Evolutionary conservation across 2,888 invertebrate genomes (phyloP), one percentile per base, ranked within the genome.

Genomic region (Argyresthia goedartella): DNA sequence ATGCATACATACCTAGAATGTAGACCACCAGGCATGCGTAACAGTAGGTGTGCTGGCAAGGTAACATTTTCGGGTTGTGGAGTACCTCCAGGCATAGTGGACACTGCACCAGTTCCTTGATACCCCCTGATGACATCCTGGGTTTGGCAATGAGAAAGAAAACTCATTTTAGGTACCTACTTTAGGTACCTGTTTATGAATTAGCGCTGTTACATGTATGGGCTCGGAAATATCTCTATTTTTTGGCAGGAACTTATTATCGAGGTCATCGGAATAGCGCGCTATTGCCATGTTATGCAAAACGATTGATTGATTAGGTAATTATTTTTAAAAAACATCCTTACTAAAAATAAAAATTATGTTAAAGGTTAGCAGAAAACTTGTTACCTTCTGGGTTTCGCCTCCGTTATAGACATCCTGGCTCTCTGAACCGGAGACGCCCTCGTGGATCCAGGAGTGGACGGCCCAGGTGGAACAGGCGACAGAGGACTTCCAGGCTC

Each of bases 1-100:
- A 6, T 39, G 1, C 8, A 8, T 48, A 53, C 63, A 53, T 54
- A 74, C 87, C 80, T 54, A 70, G 72, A 43, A 80, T 70, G 59
- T 87, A 87, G 47, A 80, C 81, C 55, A 86, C 81, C 34, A 92
- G 72, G 59, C 92, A 92, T 1, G 80, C 72, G 53, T 87, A 69
- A 56, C 92, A 92, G 67, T 91, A 91, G 1, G 91, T 91, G 63
- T 92, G 91, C 60, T 91, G 91, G 60, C 92, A 92, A 0, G 89
- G 88, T 59, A 91, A 69, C 90, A 91, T 91, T 67, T 88, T 88
- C 1, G 90, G 89, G 45, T 88, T 82, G 57, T 79, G 75, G 7
- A 91, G 71, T 33, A 86, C 77, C 57, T 89, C 88, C 55, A 89
- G 67, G 54, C 91, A 91, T 36, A 91, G 71, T 1, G 89, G 81